A percentile compares a stretch with the other conserved stretches of the same genome.
Conservation (phyloP, 2,888 invertebrate species). For the Timema cristinae region DNA sequence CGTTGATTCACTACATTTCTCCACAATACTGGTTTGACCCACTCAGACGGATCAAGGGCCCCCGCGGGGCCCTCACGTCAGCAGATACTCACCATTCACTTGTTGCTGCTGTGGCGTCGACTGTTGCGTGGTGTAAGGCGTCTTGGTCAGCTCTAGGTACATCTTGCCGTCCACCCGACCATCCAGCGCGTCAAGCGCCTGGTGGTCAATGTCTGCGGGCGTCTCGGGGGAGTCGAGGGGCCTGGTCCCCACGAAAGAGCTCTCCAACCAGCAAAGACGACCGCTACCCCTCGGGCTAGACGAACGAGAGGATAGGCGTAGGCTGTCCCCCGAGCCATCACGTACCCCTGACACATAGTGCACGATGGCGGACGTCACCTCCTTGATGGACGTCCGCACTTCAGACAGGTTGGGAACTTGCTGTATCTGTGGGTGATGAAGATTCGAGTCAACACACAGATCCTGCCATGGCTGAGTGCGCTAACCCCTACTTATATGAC, state of each 20-base stretch:
- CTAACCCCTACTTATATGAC: no score
- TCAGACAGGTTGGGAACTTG: conserved; percentile 53
- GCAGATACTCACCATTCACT: conserved; percentile 34
- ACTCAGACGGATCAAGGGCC: not conserved
- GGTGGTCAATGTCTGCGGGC: conserved; percentile 49
- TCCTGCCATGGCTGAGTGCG: no score
- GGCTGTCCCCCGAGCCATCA: conserved; percentile 40
- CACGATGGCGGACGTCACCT: conserved; percentile 88
- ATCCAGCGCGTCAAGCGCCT: conserved; percentile 35
- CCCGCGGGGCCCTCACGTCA: conserved; percentile 25
- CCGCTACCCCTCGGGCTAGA: conserved; percentile 56
- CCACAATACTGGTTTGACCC: not conserved
- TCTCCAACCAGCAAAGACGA: conserved; percentile 84
- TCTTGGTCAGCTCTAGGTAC: conserved; percentile 35
- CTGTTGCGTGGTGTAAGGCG: conserved; percentile 26
- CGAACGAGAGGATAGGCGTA: conserved; percentile 34
- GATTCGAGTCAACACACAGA: no score
- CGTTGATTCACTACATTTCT: not conserved
- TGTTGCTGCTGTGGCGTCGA: conserved; percentile 24
- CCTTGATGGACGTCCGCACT: conserved; percentile 83
- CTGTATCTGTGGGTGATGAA: conserved; percentile 13
- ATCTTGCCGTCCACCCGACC: conserved; percentile 13
- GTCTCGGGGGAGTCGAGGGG: conserved; percentile 83
- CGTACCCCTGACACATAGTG: conserved; percentile 69
- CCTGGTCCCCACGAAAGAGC: conserved; percentile 83